Evolutionary conservation across 2,888 invertebrate species (phyloP).

Genomic region (Yponomeuta cagnagella): DNA sequence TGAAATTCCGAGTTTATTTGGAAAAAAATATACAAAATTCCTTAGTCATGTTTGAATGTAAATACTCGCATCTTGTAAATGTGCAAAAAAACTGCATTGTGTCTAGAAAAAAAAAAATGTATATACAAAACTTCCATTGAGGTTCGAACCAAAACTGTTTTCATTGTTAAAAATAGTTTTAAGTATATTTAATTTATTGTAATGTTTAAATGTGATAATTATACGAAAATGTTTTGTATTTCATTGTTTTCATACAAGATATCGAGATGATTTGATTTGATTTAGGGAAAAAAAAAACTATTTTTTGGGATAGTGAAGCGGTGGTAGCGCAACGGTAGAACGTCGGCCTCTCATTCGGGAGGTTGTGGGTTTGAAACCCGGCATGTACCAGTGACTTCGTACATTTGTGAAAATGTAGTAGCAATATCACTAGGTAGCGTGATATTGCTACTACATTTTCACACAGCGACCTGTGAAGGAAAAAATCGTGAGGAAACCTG

Average conservation of each 20-base stretch:
- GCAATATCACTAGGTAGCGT: too few relatives aligned
- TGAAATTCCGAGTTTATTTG: constrained; percentile 16
- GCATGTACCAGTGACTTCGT: too few relatives aligned
- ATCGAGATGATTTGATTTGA: too few relatives aligned
- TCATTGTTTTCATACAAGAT: neutral
- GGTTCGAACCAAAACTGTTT: neutral
- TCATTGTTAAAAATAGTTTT: neutral
- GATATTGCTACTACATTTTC: too few relatives aligned
- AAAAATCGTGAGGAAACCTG: too few relatives aligned
- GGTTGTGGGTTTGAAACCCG: too few relatives aligned
- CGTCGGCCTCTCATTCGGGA: too few relatives aligned
- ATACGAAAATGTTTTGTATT: neutral
- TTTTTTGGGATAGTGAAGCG: too few relatives aligned
- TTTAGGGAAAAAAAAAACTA: too few relatives aligned
- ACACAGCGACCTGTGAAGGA: too few relatives aligned
- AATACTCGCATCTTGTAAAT: neutral
- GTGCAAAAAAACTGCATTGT: neutral
- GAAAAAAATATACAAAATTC: constrained; percentile 6
- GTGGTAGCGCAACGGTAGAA: too few relatives aligned
- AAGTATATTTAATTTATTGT: neutral
- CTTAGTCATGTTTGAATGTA: neutral
- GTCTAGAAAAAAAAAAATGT: neutral
- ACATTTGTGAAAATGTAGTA: too few relatives aligned
- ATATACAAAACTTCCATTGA: neutral
- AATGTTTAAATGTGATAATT: constrained; percentile 2